Conservation (phyloP, 2,797 vertebrate species). For the Sebastes itinus region DNA sequence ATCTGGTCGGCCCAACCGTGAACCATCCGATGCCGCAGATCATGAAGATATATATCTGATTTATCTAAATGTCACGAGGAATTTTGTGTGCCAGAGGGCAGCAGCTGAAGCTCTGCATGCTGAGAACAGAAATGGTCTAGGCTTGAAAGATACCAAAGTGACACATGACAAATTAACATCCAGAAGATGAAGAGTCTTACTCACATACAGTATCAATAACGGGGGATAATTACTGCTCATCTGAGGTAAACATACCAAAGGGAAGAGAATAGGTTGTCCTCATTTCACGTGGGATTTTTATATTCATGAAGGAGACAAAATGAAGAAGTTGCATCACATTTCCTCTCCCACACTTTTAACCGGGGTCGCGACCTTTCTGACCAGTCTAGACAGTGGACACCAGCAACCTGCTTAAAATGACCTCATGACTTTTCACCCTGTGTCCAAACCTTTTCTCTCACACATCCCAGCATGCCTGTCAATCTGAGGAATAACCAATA, state of each 20-base stretch:
- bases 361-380: slow-evolving; percentile 18
- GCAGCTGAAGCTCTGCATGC: slow-evolving; percentile 24
- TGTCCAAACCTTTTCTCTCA: background rate
- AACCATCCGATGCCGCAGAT: slow-evolving; percentile 34
- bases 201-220: background rate
- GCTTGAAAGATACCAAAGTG: slow-evolving; percentile 22
- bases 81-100: slow-evolving; percentile 11
- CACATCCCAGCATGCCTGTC: background rate
- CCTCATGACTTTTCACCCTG: background rate
- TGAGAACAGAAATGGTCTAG: slow-evolving; percentile 6
- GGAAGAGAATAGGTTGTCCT: background rate
- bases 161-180: slow-evolving; percentile 16
- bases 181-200: background rate
- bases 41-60: slow-evolving; percentile 40
- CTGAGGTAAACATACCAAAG: background rate
- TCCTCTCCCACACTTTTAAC: background rate
- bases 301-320: background rate
- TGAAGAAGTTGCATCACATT: background rate
- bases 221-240: background rate
- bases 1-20: slow-evolving; percentile 23
- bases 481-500: slow-evolving; percentile 31
- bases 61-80: slow-evolving; percentile 38
- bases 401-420: background rate
- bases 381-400: slow-evolving; percentile 2
- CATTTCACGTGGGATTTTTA: background rate